These are phyloP conservation scores for Mycteria americana DNA, from an alignment of 2,797 vertebrate genomes.

Conservation along the genomic window DNA sequence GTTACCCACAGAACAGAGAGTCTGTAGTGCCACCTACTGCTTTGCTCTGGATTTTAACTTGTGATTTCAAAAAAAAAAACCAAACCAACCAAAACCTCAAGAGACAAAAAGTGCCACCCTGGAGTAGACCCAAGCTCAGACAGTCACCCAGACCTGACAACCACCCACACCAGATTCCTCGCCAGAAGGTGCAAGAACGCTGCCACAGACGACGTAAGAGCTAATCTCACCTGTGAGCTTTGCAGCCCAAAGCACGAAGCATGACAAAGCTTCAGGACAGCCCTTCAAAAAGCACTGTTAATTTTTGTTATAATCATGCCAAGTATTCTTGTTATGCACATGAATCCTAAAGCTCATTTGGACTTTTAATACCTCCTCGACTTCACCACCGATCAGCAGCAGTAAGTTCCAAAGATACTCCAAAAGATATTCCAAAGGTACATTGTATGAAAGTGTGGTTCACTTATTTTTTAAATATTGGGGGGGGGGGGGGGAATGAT, in stretches of 20 bases:
- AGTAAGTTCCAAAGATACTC: neutral
- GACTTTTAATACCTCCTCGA: neutral
- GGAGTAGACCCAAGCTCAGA: neutral
- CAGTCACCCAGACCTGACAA: neutral
- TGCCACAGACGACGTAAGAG: neutral
- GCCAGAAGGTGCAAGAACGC: neutral
- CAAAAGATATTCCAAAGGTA: neutral
- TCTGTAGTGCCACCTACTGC: constrained; percentile 77
- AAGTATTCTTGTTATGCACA: neutral
- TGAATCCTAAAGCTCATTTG: neutral
- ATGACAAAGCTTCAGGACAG: too few species aligned
- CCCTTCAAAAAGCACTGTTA: neutral
- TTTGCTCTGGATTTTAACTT: neutral
- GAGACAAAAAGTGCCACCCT: neutral
- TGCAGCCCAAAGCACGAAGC: neutral
- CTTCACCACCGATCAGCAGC: neutral
- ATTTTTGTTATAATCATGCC: neutral
- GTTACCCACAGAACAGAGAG: constrained; percentile 56
- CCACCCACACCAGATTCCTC: neutral
- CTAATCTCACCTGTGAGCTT: neutral
- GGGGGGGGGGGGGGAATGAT: too few species aligned
- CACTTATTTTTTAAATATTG: neutral
- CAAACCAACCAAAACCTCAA: too few species aligned
- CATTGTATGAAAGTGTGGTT: neutral
- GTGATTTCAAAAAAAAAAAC: neutral